Conservation (phyloP, 2,888 invertebrate species). For the Meghimatium bilineatum region DNA sequence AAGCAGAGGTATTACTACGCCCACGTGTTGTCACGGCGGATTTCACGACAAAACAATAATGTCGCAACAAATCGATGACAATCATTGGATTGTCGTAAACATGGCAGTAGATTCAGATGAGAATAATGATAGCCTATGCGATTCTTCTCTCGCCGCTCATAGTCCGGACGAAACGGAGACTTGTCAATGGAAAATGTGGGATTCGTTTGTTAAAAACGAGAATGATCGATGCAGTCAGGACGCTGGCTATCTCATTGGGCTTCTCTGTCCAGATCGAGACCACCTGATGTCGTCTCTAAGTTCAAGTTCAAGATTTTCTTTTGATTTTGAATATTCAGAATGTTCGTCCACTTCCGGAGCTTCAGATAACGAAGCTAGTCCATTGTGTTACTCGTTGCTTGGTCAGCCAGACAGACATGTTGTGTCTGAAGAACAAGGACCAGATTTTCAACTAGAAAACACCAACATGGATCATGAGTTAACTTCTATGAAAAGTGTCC, state of each 20-base stretch:
- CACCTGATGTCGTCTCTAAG: not conserved
- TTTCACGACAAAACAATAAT: not conserved
- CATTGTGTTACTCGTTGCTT: constrained; percentile 6
- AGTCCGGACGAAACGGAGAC: not conserved
- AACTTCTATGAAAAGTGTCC: not conserved
- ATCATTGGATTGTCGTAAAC: not conserved
- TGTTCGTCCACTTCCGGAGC: not conserved
- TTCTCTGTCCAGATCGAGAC: not conserved
- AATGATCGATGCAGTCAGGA: not conserved
- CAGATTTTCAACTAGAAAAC: too few species aligned
- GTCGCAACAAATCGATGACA: constrained; percentile 1
- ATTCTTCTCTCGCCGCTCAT: too few species aligned
- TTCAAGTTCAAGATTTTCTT: constrained; percentile 7
- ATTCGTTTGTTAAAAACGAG: not conserved
- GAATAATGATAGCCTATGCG: not conserved
- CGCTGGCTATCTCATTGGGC: constrained; percentile 30
- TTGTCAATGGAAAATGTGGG: not conserved
- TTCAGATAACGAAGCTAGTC: constrained; percentile 32
- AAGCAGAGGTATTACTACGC: not conserved
- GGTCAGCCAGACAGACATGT: not conserved
- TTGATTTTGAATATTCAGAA: constrained; percentile 24
- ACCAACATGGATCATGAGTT: not conserved
- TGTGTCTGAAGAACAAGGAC: too few species aligned
- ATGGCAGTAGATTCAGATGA: not conserved
- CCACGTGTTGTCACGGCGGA: not conserved